Conservation (phyloP, 2,888 invertebrate genomes). For the Griposia aprilina region DNA sequence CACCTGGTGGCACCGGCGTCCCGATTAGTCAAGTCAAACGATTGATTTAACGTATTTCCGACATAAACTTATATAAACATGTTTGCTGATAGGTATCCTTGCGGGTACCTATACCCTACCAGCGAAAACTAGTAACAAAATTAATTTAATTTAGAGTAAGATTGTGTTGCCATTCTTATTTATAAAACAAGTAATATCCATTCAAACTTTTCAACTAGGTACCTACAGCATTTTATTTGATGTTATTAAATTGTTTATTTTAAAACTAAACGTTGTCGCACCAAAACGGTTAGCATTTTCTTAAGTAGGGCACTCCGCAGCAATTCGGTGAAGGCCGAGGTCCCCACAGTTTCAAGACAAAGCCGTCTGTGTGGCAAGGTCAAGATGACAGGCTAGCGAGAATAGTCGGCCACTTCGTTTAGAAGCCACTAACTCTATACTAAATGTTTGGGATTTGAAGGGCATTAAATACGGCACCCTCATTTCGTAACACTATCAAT, state of each 20-base stretch:
- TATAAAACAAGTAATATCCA: neutral
- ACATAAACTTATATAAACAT: neutral
- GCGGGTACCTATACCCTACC: too few relatives aligned
- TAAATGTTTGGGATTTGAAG: slow-evolving; percentile 30
- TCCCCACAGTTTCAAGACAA: slow-evolving; percentile 51
- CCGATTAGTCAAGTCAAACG: too few relatives aligned
- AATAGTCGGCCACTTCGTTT: slow-evolving; percentile 55
- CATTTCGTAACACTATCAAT: too few relatives aligned
- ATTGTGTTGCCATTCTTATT: neutral
- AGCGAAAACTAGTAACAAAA: neutral
- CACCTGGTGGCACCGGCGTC: too few relatives aligned
- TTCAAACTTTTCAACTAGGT: neutral
- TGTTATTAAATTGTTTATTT: slow-evolving; percentile 1
- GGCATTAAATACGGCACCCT: too few relatives aligned
- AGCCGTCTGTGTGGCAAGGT: slow-evolving; percentile 60
- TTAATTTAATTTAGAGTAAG: neutral
- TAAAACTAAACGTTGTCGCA: slow-evolving; percentile 7
- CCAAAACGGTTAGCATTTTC: slow-evolving; percentile 39
- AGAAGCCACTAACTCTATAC: slow-evolving; percentile 27
- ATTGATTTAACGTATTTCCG: too few relatives aligned
- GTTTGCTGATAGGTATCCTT: neutral
- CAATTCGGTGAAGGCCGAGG: slow-evolving; percentile 60
- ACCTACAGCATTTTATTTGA: neutral
- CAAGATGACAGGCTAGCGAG: slow-evolving; percentile 55
- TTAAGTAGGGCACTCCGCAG: slow-evolving; percentile 49